A percentile compares a stretch with the other conserved stretches of the same genome.
phyloP scores from a whole-genome alignment of 37 sponge, comb jelly and placozoan genomes.

The Oopsacas minuta region DNA sequence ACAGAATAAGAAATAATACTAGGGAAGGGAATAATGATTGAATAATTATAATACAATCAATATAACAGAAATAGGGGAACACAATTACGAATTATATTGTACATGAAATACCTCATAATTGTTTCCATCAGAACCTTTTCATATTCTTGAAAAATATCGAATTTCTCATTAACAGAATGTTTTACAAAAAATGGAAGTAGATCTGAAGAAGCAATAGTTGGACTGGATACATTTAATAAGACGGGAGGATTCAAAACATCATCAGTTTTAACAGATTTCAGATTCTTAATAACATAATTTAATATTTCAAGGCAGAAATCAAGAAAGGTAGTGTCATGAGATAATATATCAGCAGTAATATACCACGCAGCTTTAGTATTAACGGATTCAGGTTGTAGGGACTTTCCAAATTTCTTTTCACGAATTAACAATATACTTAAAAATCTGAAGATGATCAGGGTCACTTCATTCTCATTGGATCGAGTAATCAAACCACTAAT shows the following conservation, averaged over 20 bases:
- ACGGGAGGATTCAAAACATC: neutral
- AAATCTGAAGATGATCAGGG: slow-evolving; percentile 51
- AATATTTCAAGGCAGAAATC: slow-evolving; percentile 45
- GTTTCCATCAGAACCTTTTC: neutral
- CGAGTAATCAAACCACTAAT: slow-evolving; percentile 31
- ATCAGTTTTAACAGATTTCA: neutral
- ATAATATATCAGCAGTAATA: slow-evolving; percentile 35
- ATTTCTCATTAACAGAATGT: slow-evolving; percentile 38
- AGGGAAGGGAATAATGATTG: neutral
- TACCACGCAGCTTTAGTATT: slow-evolving; percentile 32
- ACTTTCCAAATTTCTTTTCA: slow-evolving; percentile 34
- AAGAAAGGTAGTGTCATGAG: slow-evolving; percentile 34
- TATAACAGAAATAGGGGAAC: neutral
- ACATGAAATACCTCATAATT: neutral
- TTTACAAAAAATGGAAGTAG: slow-evolving; percentile 69
- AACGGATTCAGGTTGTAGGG: neutral
- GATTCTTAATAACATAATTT: slow-evolving; percentile 23
- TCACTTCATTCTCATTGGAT: slow-evolving; percentile 35
- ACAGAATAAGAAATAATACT: too few species aligned
- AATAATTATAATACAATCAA: neutral
- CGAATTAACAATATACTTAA: slow-evolving; percentile 63
- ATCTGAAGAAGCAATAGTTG: slow-evolving; percentile 25
- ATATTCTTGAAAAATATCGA: neutral
- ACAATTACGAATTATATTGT: neutral
- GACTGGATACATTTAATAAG: neutral